Percentiles rank a stretch among this genome's conserved stretches.
phyloP scores from a whole-genome alignment of 1,140 invertebrate species.

The Drosophila sp. region DNA sequence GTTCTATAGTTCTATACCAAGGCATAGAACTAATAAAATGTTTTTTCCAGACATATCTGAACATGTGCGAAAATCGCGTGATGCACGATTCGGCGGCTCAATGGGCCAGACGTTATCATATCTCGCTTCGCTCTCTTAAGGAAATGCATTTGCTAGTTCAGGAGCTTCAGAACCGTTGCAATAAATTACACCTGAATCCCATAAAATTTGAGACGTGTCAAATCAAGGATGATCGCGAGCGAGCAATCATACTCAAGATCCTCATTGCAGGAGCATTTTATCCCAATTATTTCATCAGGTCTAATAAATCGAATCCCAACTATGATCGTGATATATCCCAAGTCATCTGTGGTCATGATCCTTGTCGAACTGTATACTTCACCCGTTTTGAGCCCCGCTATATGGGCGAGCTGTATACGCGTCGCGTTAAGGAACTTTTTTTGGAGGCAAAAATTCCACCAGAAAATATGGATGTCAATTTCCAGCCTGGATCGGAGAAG shows the following conservation, averaged over 20 bases:
- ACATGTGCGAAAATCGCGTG: slow-evolving; percentile 46
- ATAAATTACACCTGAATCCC: slow-evolving; percentile 75
- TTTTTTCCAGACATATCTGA: slow-evolving; percentile 44
- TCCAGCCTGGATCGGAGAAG: slow-evolving; percentile 84
- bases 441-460: slow-evolving; percentile 71
- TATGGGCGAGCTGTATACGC: slow-evolving; percentile 89
- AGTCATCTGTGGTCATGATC: slow-evolving; percentile 88
- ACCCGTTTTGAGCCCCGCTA: slow-evolving; percentile 86
- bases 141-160: slow-evolving; percentile 89
- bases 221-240: slow-evolving; percentile 84
- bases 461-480: slow-evolving; percentile 85
- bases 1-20: too few relatives aligned
- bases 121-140: slow-evolving; percentile 89
- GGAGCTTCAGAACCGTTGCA: slow-evolving; percentile 88
- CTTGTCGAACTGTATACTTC: slow-evolving; percentile 90
- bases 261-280: slow-evolving; percentile 91
- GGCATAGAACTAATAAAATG: not conserved
- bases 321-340: slow-evolving; percentile 86
- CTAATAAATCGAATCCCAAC: slow-evolving; percentile 83
- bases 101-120: slow-evolving; percentile 90
- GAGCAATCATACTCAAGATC: slow-evolving; percentile 87
- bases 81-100: slow-evolving; percentile 28
- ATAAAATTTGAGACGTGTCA: slow-evolving; percentile 66
- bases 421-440: slow-evolving; percentile 85
- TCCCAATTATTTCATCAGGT: slow-evolving; percentile 93